Base-by-base conservation (phyloP, 2,113 vertebrate species). In the Opisthocomus hoazin region DNA sequence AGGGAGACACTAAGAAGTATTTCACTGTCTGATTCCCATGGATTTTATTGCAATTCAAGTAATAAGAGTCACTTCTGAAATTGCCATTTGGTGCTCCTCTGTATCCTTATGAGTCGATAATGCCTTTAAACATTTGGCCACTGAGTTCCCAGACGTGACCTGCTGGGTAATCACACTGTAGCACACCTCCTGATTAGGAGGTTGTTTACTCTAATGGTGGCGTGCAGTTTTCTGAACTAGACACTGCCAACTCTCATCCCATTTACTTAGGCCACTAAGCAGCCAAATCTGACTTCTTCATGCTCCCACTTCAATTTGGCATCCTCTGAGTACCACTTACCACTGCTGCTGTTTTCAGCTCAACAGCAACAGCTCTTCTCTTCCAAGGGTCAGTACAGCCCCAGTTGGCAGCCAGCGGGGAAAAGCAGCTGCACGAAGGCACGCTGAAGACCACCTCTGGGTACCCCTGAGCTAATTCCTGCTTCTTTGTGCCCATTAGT, bases 71-170 rank as follows among this genome's bases (percentile, higher is more conserved):
- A 84, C 51, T 84, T 89, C 77, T 87, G 73, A 91, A 95, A 94
- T 89, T 39, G 56, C 34, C 60, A 34, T 66, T 93, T 78, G 30
- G 36, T 82, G 60, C 36, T 51, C 30, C 10, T 75, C 12, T 50
- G 34, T 81, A 60, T 84, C 56, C 77, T 71, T 78, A 70, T 45
- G 48, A 79, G 65, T 19, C 41, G 78, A 39, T 91, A 94, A 91
- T 75, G 77, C 69, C 80, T 89, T 92, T 84, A 87, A 92, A 94
- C 69, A 51, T 84, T 95, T 84, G 87, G 30, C 51, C 65, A 48
- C 27, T 87, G 71, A 66, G 74, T 93, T 91, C 90, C 81, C 70
- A 89, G 75, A 57, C 0, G 0, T 70, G 87, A 90, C 46, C 64
- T 86, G 75, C 87, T 81, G 68, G 39, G 43, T 83, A 89, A 91